Evolutionary conservation across 1,140 invertebrate genomes (phyloP), one percentile per base, ranked within the genome.

Genomic region (Mycetomoellerius zeteki): DNA sequence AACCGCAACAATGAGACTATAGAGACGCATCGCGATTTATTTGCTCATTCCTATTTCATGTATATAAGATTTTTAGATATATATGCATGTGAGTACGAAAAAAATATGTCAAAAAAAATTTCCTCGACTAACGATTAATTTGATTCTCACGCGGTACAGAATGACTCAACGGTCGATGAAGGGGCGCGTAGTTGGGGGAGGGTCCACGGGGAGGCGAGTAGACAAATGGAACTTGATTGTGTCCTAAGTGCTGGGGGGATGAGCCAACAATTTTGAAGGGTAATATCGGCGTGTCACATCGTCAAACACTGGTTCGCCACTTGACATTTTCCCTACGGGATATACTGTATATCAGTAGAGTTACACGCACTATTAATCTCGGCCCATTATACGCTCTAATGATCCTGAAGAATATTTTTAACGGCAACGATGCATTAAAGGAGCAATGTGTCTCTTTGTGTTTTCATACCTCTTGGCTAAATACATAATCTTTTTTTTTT

Each of bases 341-440:
- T 5, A 43, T 21, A 47, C 16, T 75, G 67, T 75, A 69, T 24
- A 58, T 58, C 52, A 2, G 37, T 43, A 52, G 62, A 89, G 78
- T 89, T 89, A 86, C 85, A 91, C 88, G 87, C 87, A 69, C 90
- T 90, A 92, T 92, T 92, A 92, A 92, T 92, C 84, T 81, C 88
- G 77, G 30, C 88, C 87, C 85, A 92, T 92, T 92, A 92, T 88
- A 88, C 82, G 89, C 88, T 87, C 85, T 75, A 85, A 90, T 90
- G 82, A 69, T 64, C 77, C 58, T 24, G 56, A 19, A 77, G 60
- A 89, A 85, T 88, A 90, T 91, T 91, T 92, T 89, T 90, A 88
- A 87, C 72, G 43, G 65, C 52, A 24, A 5, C 12, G n/a, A 47
- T 24, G 19, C 3, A 19, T 73, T 47, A 47, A n/a, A 58, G 54